Base-by-base conservation (phyloP, 53 echinoderm and acorn worm species). In the Apostichopus leukothele region DNA sequence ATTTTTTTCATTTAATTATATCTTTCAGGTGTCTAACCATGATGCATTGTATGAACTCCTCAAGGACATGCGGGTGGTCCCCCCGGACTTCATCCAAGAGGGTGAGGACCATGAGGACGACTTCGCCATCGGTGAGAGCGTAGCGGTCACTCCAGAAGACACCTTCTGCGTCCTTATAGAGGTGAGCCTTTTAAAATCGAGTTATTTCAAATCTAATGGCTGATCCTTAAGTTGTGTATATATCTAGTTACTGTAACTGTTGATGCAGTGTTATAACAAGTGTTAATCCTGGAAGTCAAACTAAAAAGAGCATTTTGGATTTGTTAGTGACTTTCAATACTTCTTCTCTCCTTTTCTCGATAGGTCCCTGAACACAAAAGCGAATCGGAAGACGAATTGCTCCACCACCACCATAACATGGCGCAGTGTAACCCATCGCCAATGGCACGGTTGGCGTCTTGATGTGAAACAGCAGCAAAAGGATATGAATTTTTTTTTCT, bases 161-260 rank as follows among this genome's bases (percentile, higher is more conserved):
- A 91, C 83, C 57, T 91, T 93, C 26, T 93, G 93, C 14, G 60
- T 93, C 71, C 91, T 93, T 50, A 90, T 93, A 5, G 90, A 93
- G 73, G 93, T 93, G 59, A 90, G 93, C 84, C 6, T 19, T 16
- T 39, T 3, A 39, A 39, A 39, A 39, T 39, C 39, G 3, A 39
- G 39, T 39, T 39, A 39, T 39, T 39, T 39, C 39, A 39, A 39
- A 39, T 39, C 39, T 39, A 39, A 39, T 39, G 39, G 39, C 39
- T 39, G 39, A 39, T 3, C 39, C 39, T 39, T 3, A 39, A 39
- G 39, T 39, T 39, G 39, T 39, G 39, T 39, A 39, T 39, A 39
- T 39, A 39, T 39, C 39, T 39, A 39, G 39, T 39, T 39, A 39
- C 39, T 39, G 39, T 39, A 39, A 39, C 39, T 39, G 39, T 27